Base-by-base conservation (phyloP, 2,888 invertebrate genomes). In the Liodrosophila aerea region DNA sequence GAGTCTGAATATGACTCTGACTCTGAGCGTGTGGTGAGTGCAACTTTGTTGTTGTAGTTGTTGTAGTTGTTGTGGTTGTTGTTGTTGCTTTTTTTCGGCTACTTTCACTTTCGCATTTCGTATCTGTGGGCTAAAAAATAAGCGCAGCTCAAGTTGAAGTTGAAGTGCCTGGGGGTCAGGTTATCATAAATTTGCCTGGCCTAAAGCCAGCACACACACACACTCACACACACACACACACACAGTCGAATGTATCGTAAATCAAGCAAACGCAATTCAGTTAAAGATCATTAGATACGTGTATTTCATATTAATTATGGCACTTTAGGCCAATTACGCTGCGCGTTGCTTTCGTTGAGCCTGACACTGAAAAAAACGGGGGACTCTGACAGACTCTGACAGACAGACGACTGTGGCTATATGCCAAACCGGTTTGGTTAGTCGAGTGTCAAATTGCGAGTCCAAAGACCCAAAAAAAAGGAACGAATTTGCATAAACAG, bases 41-140 rank as follows among this genome's bases (percentile, higher is more conserved):
- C 64, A 72, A 78, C 67, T 76, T 64, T 22, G 5, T 22, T 4
- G 2, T 22, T 22, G 5, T 22, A n/a, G 2, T 22, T 22, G 3
- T 22, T 22, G 22, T 22, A 4, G 22, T 22, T 22, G 2, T 22
- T 22, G n/a, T n/a, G n/a, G 2, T 22, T 22, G 3, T 22, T 22
- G 22, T 22, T 22, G 22, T 22, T 22, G 2, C 5, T 22, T 22
- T 22, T 58, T 73, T 59, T 74, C 47, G 83, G 64, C 50, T 60
- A 76, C 78, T 78, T 78, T 78, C 78, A 83, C 78, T 83, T 78
- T 78, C 76, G 72, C 65, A 64, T 66, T 68, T 51, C n/a, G 31
- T 34, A 51, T 53, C 62, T 71, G 34, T 37, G 58, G 66, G 59
- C 52, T 65, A n/a, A n/a, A n/a, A n/a, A n/a, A n/a, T n/a, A n/a